Evolutionary conservation across 2,888 invertebrate species (phyloP), one percentile per base, ranked within the genome.

Genomic region (Escarpia spicata): DNA sequence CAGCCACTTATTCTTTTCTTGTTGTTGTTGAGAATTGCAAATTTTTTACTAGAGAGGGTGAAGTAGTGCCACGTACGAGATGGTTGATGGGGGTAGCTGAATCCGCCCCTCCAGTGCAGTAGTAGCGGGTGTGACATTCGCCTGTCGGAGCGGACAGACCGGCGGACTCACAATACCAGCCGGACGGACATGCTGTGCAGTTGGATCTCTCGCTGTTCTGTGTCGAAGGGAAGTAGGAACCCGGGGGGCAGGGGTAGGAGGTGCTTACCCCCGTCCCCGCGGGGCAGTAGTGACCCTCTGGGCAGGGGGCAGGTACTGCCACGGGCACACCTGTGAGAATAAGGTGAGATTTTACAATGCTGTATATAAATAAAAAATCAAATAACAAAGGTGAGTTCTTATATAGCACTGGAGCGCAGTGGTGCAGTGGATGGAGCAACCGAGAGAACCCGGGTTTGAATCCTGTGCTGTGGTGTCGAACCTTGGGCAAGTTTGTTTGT

Each of bases 51-150:
- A 52, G 52, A 52, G 8, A 52, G 52, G 52, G 52, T 8, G 52
- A 10, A 52, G 52, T 52, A 52, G 52, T 12, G 52, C 52, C 75
- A 75, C 75, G 19, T 75, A 75, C 75, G 75, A 75, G 75, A 75
- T 96, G 94, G 92, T 95, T 93, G 37, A 95, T 95, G 95, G 96
- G 96, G 91, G 95, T 95, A n/a, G 95, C 94, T 45, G 94, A 93
- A 31, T 93, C 93, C 26, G 96, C 95, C 37, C 94, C 94, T 12
- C 94, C 94, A 10, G 94, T 95, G 93, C 96, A 96, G 94, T 95
- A 96, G 94, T 95, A 95, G 26, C 96, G 96, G 45, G 95, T 95
- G 93, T 95, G 95, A 94, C 96, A 96, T 91, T 95, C 94, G 8
- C 94, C 96, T 58, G 95, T 95, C 37, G 96, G 95, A 12, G 94